Base-by-base conservation (phyloP, 2,113 vertebrate species). In the Megaceryle maxima region DNA sequence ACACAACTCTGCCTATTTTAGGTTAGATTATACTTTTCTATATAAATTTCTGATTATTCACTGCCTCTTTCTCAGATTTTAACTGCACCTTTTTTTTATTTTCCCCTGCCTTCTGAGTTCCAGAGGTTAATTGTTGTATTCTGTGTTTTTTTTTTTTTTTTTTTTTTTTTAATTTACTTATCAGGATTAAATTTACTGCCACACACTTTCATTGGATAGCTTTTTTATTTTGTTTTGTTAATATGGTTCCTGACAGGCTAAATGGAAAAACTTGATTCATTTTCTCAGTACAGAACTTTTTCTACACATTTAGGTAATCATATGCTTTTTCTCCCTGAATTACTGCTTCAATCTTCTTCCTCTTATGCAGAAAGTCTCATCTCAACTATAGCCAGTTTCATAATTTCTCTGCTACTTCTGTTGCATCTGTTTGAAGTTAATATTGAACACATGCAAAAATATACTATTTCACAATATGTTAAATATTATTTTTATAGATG, bases 81-180 rank as follows among this genome's bases (percentile, higher is more conserved):
- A 80, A 48, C 9, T 39, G 8, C 5, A 56, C 9, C 56, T 57
- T 31, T 16, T 15, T 1, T 9, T 22, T 57, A 16, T 37, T 37
- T 37, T 37, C 37, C 37, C 2, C 2, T 2, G 9, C 0, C 0
- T 13, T 7, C 15, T 4, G 6, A 81, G 25, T 87, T 74, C 8
- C 56, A 59, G 37, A 77, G 16, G 46, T 22, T 57, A 75, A 51
- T 69, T 62, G 17, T 25, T 75, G 41, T 16, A 55, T 29, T 63
- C 5, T 16, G 29, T 24, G 4, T 20, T 46, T 4, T 18, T 7
- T 37, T 37, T 37, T 37, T 37, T 37, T 7, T 37, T 37, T 37
- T 37, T 44, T 44, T 44, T 44, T 44, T 44, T 44, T 44, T 44
- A 28, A n/a, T 7, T 17, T 57, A 29, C 68, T 90, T 80, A 66